These are phyloP conservation scores for Rhagoletis zephyria DNA, from an alignment of 1,140 invertebrate genomes.

Conservation along the genomic window DNA sequence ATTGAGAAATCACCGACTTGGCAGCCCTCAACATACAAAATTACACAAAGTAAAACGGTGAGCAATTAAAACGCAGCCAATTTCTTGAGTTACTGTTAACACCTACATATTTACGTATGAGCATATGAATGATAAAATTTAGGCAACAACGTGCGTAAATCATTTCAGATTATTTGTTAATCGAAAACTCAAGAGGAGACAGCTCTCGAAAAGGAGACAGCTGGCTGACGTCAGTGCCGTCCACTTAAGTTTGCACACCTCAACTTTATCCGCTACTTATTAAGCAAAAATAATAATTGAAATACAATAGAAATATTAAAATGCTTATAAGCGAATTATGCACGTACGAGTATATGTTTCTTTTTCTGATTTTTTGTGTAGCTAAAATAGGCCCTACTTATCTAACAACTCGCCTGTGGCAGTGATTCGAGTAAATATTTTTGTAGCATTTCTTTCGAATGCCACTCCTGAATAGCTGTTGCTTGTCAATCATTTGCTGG, in stretches of 20 bases:
- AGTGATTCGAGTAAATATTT: conserved; percentile 8
- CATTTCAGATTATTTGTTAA: not conserved
- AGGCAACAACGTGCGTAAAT: conserved; percentile 1
- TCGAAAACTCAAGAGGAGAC: not conserved
- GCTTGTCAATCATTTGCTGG: conserved; percentile 1
- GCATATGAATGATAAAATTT: not conserved
- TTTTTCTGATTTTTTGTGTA: not conserved
- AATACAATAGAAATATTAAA: not conserved
- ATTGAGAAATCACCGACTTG: too few relatives aligned
- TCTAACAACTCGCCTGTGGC: not conserved
- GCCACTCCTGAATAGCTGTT: not conserved
- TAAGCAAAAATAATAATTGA: not conserved
- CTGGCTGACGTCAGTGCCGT: not conserved
- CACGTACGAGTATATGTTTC: not conserved
- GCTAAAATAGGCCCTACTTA: not conserved
- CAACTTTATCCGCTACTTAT: not conserved
- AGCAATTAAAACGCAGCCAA: too few relatives aligned
- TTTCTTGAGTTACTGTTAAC: too few relatives aligned
- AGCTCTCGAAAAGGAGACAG: not conserved
- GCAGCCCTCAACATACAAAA: too few relatives aligned
- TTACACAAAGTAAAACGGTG: too few relatives aligned
- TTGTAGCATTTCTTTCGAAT: not conserved
- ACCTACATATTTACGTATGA: too few relatives aligned
- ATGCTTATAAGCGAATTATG: not conserved
- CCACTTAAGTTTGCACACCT: not conserved